Percentiles rank a stretch among this genome's conserved stretches.
These are phyloP conservation scores for Diadophis punctatus DNA, from an alignment of 2,113 vertebrate species.

Conservation along the genomic window DNA sequence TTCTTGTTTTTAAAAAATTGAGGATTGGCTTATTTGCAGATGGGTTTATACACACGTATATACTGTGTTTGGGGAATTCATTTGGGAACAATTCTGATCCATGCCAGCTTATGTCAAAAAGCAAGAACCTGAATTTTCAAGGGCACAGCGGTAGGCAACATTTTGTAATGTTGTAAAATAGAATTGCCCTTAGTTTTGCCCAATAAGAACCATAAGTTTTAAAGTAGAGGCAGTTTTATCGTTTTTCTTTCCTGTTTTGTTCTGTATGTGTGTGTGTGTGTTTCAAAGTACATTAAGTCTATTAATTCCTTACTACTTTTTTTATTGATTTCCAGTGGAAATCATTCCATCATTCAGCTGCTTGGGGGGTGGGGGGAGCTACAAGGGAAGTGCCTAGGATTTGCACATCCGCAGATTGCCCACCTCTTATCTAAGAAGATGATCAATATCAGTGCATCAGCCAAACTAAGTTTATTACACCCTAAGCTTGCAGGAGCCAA, in stretches of 20 bases:
- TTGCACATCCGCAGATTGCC: background rate
- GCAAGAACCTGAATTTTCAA: background rate
- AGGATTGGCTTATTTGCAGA: background rate
- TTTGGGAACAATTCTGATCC: background rate
- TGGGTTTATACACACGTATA: background rate
- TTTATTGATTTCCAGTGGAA: background rate
- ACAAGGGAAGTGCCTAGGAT: background rate
- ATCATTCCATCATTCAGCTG: background rate
- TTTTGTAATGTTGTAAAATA: background rate
- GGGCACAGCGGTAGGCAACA: background rate
- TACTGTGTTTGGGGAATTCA: background rate
- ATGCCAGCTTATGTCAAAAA: background rate
- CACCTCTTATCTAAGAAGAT: background rate
- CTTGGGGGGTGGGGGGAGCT: background rate
- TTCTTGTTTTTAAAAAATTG: background rate
- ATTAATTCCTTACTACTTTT: background rate
- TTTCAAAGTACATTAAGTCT: background rate
- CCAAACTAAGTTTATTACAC: background rate
- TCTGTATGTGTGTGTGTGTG: background rate
- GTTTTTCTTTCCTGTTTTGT: background rate
- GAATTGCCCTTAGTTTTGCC: background rate
- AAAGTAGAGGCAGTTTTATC: background rate
- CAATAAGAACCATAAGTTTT: background rate
- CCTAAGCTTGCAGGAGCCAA: background rate
- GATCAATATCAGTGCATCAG: background rate